Evolutionary conservation across 2,113 vertebrate species (phyloP), one percentile per base, ranked within the genome.

Genomic region (Parus major): DNA sequence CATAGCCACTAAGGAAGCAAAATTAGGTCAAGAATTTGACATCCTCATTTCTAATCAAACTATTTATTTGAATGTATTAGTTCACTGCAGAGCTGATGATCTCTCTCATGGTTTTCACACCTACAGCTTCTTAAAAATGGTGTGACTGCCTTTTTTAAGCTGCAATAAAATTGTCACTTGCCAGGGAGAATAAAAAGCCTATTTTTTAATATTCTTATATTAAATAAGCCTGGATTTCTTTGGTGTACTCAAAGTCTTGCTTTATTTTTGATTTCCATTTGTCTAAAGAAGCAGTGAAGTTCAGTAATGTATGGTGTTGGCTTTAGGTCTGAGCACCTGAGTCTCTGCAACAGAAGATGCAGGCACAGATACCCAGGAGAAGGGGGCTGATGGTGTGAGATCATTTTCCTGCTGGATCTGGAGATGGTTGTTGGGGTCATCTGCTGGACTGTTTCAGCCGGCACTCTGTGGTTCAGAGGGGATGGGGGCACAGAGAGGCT

Each of bases 381-480:
- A 77, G 31, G 23, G 23, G 13, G 1, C 9, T 29, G 31, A 41
- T 50, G 41, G 5, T 49, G 17, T 49, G 39, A 80, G 21, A 29
- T 33, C 8, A 1, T 33, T 76, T 53, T 82, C 14, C 35, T 78
- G 1, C 12, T 55, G 55, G 20, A 15, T 57, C 25, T 73, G 50
- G 13, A 61, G 11, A 10, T 12, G 27, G 19, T 24, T 75, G 5
- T 12, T 71, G 23, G 11, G 7, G 16, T 73, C 2, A 0, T 56
- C 44, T 60, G 52, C 63, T 36, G 31, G 21, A 18, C 10, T 28
- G 6, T 50, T 88, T 53, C 12, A 53, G 15, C 22, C 17, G 35
- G 9, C 4, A 3, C 19, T 44, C 2, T 35, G 4, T 0, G 5
- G n/a, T 29, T 17, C 11, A 69, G 42, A 10, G 10, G 19, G 11